These are phyloP conservation scores for Trichogramma dendrolimi DNA, from an alignment of 2,888 invertebrate genomes.

Conservation along the genomic window DNA sequence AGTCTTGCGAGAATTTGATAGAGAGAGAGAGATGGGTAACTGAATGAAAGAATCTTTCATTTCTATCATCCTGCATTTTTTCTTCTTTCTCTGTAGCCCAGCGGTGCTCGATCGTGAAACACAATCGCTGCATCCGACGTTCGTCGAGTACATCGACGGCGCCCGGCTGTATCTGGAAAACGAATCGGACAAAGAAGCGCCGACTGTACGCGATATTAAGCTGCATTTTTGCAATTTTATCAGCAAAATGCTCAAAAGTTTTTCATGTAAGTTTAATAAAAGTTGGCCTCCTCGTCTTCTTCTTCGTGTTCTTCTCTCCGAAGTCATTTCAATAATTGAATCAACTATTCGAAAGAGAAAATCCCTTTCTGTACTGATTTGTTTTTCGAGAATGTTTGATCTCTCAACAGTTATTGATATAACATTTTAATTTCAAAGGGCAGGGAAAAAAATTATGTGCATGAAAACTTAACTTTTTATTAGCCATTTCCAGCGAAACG, in stretches of 20 bases:
- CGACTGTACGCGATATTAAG: conserved; percentile 82
- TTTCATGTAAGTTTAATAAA: conserved; percentile 68
- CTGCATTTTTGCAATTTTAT: conserved; percentile 93
- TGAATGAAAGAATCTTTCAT: background rate
- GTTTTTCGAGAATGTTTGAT: no score
- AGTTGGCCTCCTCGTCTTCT: background rate
- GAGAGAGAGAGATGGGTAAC: background rate
- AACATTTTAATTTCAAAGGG: no score
- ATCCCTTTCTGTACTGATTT: no score
- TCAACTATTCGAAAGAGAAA: background rate
- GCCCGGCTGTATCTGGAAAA: conserved; percentile 85
- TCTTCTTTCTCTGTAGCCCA: conserved; percentile 55
- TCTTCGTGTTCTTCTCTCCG: conserved; percentile 2
- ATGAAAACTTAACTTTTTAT: no score
- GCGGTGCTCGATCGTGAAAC: conserved; percentile 80
- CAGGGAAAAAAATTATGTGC: no score
- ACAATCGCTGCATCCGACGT: conserved; percentile 77
- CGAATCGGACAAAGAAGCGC: conserved; percentile 90
- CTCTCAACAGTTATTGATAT: no score
- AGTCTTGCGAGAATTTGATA: background rate
- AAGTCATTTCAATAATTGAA: background rate
- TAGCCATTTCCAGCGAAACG: no score
- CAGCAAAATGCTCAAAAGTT: conserved; percentile 88
- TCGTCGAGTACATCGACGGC: conserved; percentile 94
- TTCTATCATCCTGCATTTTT: conserved; percentile 1